Evolutionary conservation across 2,113 vertebrate genomes (phyloP).

Genomic region (Toxotes jaculatrix): DNA sequence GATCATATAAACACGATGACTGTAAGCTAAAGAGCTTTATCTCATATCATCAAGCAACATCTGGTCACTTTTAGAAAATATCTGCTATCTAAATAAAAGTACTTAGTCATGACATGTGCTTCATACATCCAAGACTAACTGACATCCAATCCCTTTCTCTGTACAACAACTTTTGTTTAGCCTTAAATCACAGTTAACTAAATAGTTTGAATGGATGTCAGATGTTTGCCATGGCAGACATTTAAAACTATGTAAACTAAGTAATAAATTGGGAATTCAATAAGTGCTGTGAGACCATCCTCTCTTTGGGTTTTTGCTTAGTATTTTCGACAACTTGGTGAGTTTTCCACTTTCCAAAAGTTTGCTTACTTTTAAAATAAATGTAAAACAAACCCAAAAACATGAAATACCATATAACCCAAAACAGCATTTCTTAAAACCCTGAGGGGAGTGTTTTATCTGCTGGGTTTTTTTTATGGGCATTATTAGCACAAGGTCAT

Average conservation of each 20-base stretch:
- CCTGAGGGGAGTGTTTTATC: conserved; percentile 51
- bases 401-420: conserved; percentile 55
- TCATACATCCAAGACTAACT: conserved; percentile 28
- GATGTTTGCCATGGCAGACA: conserved; percentile 42
- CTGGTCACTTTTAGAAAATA: conserved; percentile 24
- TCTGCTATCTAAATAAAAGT: conserved; percentile 42
- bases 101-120: conserved; percentile 24
- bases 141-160: conserved; percentile 40
- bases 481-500: conserved; percentile 64
- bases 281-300: conserved; percentile 27
- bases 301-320: not conserved
- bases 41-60: conserved; percentile 12
- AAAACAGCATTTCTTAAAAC: conserved; percentile 46
- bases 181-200: conserved; percentile 49
- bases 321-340: not conserved
- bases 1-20: conserved; percentile 45
- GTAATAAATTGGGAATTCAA: conserved; percentile 51
- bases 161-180: conserved; percentile 45
- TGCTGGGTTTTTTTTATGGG: conserved; percentile 2
- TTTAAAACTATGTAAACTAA: conserved; percentile 62
- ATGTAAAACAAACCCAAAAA: conserved; percentile 64
- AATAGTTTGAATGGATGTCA: conserved; percentile 54
- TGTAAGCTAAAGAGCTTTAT: conserved; percentile 33
- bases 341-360: conserved; percentile 31
- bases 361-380: conserved; percentile 60